These are phyloP conservation scores for Streblospio benedicti DNA, from an alignment of 1,140 invertebrate species.

Conservation along the genomic window DNA sequence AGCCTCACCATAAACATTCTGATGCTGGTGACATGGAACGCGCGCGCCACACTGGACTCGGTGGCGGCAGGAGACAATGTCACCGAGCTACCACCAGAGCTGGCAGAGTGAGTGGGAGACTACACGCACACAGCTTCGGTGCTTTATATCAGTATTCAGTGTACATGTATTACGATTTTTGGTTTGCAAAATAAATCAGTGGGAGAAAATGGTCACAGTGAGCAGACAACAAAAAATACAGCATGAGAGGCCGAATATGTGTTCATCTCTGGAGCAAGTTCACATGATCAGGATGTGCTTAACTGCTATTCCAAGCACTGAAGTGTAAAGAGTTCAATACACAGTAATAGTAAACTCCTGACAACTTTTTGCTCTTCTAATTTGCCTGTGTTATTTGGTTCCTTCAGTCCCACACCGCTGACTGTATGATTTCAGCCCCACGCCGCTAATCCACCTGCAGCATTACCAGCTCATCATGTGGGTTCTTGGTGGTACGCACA, in stretches of 20 bases:
- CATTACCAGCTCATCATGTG: background rate
- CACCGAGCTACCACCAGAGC: constrained; percentile 7
- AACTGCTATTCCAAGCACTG: background rate
- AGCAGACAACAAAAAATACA: background rate
- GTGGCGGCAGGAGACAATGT: background rate
- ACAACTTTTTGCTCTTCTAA: background rate
- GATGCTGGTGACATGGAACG: constrained; percentile 14
- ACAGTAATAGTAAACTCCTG: background rate
- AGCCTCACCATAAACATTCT: constrained; percentile 16
- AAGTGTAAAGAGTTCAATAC: background rate
- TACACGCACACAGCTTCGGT: too few relatives aligned
- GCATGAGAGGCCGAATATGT: background rate
- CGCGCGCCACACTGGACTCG: constrained; percentile 5
- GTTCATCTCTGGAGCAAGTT: background rate
- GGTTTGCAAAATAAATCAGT: background rate
- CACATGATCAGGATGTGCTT: background rate
- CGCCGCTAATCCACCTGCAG: background rate
- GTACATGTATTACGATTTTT: background rate
- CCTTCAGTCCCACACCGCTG: background rate
- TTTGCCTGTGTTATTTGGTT: background rate
- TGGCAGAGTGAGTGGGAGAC: constrained; percentile 10
- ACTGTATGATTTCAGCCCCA: background rate
- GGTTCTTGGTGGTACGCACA: background rate
- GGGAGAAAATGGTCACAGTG: background rate
- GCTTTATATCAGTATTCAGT: background rate